A percentile compares a stretch with the other conserved stretches of the same genome.
These are phyloP conservation scores for Encarsia formosa DNA, from an alignment of 2,888 invertebrate genomes.

Conservation along the genomic window DNA sequence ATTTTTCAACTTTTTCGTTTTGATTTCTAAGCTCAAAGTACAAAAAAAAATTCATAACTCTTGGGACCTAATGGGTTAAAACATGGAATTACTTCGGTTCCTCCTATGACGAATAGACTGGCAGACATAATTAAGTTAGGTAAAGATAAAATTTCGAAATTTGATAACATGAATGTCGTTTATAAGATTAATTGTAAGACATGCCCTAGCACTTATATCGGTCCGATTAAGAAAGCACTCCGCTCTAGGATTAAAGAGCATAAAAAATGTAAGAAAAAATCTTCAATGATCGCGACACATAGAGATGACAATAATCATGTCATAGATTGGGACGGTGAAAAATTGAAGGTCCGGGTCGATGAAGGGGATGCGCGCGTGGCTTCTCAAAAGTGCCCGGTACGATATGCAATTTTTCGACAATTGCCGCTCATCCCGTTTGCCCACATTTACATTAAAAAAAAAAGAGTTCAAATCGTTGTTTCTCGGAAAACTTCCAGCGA, in stretches of 20 bases:
- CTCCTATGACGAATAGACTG: not conserved
- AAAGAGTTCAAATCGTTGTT: no score
- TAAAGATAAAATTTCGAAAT: slow-evolving; percentile 3
- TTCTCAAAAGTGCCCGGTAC: no score
- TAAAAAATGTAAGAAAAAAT: slow-evolving; percentile 3
- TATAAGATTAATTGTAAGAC: slow-evolving; percentile 11
- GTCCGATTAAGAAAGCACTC: slow-evolving; percentile 7
- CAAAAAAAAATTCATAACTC: no score
- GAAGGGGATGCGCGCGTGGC: no score
- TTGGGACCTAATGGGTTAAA: no score
- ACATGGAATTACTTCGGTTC: not conserved
- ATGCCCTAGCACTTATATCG: slow-evolving; percentile 9
- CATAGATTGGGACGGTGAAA: slow-evolving; percentile 13
- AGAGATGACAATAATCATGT: not conserved
- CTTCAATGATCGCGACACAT: not conserved
- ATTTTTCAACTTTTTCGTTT: no score
- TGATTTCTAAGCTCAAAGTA: no score
- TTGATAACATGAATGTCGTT: slow-evolving; percentile 1
- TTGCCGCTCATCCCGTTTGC: no score
- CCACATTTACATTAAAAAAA: no score
- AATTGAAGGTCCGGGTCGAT: no score
- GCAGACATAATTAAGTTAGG: not conserved
- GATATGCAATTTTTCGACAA: no score
- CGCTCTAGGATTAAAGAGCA: slow-evolving; percentile 8
- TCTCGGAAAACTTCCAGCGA: no score